These are phyloP conservation scores for Ennomos erosarius DNA, from an alignment of 2,888 invertebrate genomes.

Conservation along the genomic window DNA sequence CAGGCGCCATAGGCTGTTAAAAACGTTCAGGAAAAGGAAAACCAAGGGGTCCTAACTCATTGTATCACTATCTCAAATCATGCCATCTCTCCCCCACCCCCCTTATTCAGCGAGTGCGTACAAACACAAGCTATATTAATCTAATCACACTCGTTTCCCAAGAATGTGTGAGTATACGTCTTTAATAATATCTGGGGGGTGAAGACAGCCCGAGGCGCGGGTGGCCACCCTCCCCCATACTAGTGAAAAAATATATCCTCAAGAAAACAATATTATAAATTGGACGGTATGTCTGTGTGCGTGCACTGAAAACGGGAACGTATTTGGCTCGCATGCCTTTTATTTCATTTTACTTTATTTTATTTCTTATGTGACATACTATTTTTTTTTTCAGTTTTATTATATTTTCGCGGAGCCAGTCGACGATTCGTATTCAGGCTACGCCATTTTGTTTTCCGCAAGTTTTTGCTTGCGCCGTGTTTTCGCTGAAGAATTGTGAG, in stretches of 20 bases:
- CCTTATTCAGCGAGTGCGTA: slow-evolving; percentile 32
- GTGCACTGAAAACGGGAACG: slow-evolving; percentile 59
- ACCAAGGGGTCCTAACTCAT: slow-evolving; percentile 45
- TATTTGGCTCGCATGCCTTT: slow-evolving; percentile 70
- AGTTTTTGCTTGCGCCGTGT: slow-evolving; percentile 12
- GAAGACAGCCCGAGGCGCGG: slow-evolving; percentile 43
- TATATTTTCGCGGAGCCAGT: slow-evolving; percentile 54
- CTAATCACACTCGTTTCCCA: slow-evolving; percentile 81
- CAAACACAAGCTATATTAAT: slow-evolving; percentile 74
- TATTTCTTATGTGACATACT: slow-evolving; percentile 73
- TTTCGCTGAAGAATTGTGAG: slow-evolving; percentile 26
- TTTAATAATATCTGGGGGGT: slow-evolving; percentile 82
- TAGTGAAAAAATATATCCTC: slow-evolving; percentile 85
- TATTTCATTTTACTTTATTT: slow-evolving; percentile 80
- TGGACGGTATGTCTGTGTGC: slow-evolving; percentile 69
- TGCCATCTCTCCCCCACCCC: slow-evolving; percentile 26
- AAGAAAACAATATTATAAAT: slow-evolving; percentile 86
- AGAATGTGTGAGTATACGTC: slow-evolving; percentile 84
- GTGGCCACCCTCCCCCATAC: slow-evolving; percentile 60
- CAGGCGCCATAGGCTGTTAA: slow-evolving; percentile 5
- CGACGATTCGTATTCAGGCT: slow-evolving; percentile 22
- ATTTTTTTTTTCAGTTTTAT: slow-evolving; percentile 70
- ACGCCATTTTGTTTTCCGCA: slow-evolving; percentile 30
- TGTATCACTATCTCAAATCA: slow-evolving; percentile 54
- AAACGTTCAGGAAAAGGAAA: slow-evolving; percentile 14